Percentiles rank a stretch among this genome's conserved stretches.
Evolutionary conservation across 2,113 vertebrate genomes (phyloP).

Genomic region (Motacilla alba): DNA sequence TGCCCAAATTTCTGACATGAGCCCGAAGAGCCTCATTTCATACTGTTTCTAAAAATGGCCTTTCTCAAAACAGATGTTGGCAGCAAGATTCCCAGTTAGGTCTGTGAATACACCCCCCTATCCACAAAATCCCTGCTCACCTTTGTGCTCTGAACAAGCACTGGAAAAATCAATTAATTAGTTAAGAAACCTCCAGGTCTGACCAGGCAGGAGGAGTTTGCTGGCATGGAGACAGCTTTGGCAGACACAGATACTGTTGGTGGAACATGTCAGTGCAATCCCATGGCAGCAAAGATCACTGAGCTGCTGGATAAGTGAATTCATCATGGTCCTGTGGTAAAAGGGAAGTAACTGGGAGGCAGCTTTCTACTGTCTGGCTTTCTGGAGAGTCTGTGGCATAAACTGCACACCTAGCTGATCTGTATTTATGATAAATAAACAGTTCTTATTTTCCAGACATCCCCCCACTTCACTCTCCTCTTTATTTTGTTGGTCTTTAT

Average conservation of each 20-base stretch:
- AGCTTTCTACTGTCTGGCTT: background rate
- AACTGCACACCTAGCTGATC: background rate
- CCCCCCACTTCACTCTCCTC: background rate
- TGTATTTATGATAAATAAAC: constrained; percentile 54
- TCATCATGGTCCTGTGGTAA: background rate
- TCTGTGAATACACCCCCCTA: background rate
- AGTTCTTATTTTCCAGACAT: background rate
- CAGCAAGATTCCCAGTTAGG: background rate
- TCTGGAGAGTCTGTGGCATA: background rate
- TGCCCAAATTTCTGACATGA: background rate
- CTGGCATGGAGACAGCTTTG: background rate
- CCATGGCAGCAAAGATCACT: background rate
- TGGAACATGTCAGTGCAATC: background rate
- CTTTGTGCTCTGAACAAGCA: background rate
- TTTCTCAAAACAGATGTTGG: background rate
- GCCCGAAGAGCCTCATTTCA: background rate
- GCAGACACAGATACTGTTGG: background rate
- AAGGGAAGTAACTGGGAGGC: background rate
- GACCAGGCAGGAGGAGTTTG: background rate
- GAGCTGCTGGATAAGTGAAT: background rate
- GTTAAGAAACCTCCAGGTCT: background rate
- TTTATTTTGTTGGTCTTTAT: background rate
- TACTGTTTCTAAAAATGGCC: background rate
- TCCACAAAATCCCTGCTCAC: background rate
- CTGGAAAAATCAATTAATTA: background rate